Evolutionary conservation across 2,797 vertebrate genomes (phyloP), one percentile per base, ranked within the genome.

Genomic region (Halcyon chelicuti): DNA sequence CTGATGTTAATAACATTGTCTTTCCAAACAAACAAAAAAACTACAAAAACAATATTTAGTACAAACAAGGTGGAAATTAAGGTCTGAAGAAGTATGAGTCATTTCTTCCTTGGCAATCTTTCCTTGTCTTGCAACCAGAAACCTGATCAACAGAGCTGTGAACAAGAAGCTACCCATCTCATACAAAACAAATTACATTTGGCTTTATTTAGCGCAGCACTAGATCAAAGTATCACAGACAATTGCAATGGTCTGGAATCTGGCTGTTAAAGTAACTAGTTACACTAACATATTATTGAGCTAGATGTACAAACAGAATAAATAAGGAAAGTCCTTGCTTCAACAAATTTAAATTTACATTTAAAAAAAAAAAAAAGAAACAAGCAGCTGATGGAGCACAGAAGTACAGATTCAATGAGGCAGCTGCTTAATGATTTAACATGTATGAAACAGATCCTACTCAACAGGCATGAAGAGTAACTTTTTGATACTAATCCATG

Each of bases 381-480:
- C 28, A 62, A 74, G 12, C 6, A 74, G 12, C 6, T 72, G 62
- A 3, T 47, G 46, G 46, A 47, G 21, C 21, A 47, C 21, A n/a
- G 31, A 86, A 66, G 9, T 37, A 33, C 9, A 74, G 35, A 55
- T 28, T 71, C 29, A 63, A 22, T 23, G 23, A 46, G 18, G 17
- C 26, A 71, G 66, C 6, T 68, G 5, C 3, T 46, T 72, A 42
- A 11, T 42, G 14, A 19, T n/a, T 47, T 75, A 72, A 39, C 6
- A 8, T 16, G 3, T 23, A 23, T 0, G 0, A 72, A 90, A 58
- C 35, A 52, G 35, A 73, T 39, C 10, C 8, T 1, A 4, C 26
- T 67, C 25, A 23, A 4, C 1, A 39, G 40, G 22, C 12, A 28
- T 35, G 22, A 61, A 22, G 21, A 47, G 46, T 47, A 47, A 47